phyloP scores from a whole-genome alignment of 1,140 invertebrate genomes.

The Aethina tumida region DNA sequence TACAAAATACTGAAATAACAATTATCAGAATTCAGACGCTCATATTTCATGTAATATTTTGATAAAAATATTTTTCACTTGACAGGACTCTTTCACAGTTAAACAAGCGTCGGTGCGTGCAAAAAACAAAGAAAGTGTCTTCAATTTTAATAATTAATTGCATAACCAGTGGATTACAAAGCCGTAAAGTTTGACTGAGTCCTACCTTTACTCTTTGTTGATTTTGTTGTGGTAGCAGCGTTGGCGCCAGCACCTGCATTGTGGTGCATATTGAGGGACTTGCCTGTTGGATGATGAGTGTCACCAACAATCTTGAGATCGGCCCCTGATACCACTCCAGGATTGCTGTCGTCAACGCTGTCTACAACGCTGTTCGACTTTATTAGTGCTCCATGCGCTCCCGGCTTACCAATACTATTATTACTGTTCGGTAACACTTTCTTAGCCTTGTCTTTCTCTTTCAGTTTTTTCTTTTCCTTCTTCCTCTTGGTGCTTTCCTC shows the following conservation, averaged over 20 bases:
- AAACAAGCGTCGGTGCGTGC: no score
- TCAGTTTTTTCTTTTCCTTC: constrained; percentile 68
- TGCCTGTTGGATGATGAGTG: constrained; percentile 35
- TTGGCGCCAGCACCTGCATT: constrained; percentile 30
- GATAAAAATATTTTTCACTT: no score
- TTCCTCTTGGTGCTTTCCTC: constrained; percentile 74
- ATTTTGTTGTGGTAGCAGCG: constrained; percentile 34
- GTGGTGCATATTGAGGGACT: constrained; percentile 33
- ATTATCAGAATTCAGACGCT: no score
- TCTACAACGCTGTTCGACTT: constrained; percentile 42
- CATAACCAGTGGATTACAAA: not conserved
- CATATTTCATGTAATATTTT: no score
- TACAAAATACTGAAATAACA: no score
- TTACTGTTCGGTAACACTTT: constrained; percentile 36
- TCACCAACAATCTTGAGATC: constrained; percentile 43
- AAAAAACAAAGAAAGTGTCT: no score
- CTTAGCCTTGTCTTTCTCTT: constrained; percentile 58
- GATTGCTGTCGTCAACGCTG: constrained; percentile 45
- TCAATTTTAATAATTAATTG: no score
- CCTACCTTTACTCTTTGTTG: constrained; percentile 46
- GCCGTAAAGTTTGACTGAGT: not conserved
- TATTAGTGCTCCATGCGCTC: constrained; percentile 41
- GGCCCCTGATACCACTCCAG: constrained; percentile 41
- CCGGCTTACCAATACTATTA: constrained; percentile 39
- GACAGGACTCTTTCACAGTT: no score